Evolutionary conservation across 2,113 vertebrate species (phyloP), one percentile per base, ranked within the genome.

Genomic region (Mus spicilegus): DNA sequence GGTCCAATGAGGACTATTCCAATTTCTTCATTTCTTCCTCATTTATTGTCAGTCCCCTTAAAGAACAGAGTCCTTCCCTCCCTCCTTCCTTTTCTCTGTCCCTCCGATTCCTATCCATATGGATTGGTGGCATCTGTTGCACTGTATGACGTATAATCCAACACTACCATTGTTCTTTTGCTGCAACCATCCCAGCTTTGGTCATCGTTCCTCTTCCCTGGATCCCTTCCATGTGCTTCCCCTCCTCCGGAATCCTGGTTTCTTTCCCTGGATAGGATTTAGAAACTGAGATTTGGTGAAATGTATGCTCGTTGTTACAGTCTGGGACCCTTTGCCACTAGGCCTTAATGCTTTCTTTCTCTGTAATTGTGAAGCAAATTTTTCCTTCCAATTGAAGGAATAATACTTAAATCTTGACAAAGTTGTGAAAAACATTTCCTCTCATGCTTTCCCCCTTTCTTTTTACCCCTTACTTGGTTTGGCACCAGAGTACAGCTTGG

Each of bases 201-300:
- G 49, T 10, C 49, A 26, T 20, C 12, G 16, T 33, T 88, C 30
- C 17, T 87, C 81, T 80, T 20, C 85, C 26, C 39, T 49, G 1
- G 22, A 67, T 42, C 67, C 42, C 91, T 95, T 82, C 13, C 16
- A 69, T 46, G 89, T 56, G 10, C 33, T 19, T 14, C 9, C 9
- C 26, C 87, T 86, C 42, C 26, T 8, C 9, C 5, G 92, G 36
- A 7, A 42, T 10, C 36, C 75, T 94, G 63, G 30, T 26, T 87
- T 51, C 65, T 95, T 75, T 90, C 75, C 84, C 33, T 54, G 36
- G 81, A 80, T 33, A 56, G 56, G 51, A 36, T 90, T 96, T 97
- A 90, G 92, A 96, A 95, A 84, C 63, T 86, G 65, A 87, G 20
- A 85, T 95, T 11, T 72, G n/a, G 14, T 85, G 81, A 33, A 46